Evolutionary conservation across 2,888 invertebrate species (phyloP), one percentile per base, ranked within the genome.

Genomic region (Cloeon dipterum): DNA sequence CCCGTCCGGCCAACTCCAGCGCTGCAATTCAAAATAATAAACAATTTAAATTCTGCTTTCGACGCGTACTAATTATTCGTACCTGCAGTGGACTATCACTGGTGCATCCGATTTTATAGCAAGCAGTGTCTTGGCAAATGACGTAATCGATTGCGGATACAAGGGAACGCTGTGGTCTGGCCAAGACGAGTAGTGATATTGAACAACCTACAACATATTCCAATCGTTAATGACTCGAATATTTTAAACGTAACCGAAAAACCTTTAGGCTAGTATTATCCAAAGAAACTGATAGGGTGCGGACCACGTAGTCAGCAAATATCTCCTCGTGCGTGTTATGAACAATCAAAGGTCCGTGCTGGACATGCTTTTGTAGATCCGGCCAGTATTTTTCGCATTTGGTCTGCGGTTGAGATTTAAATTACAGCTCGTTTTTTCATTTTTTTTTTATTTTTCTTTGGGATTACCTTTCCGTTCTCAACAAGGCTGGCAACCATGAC

Each of bases 1-100:
- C 70, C 70, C 5, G 70, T 69, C 42, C 68, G 54, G 2, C 69
- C 69, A 16, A 68, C 65, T 3, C 70, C 69, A 39, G 67, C 68
- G 49, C 66, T 55, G 42, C 14, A 13, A 36, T 14, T 10, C 21
- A 32, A n/a, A 34, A n/a, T n/a, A n/a, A n/a, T n/a, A n/a, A n/a
- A 8, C 26, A 32, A 35, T 18, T 34, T 14, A 25, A 25, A n/a
- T n/a, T n/a, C n/a, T n/a, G n/a, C n/a, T n/a, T n/a, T n/a, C n/a
- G n/a, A n/a, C n/a, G n/a, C n/a, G n/a, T n/a, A n/a, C n/a, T n/a
- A n/a, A n/a, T n/a, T n/a, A n/a, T n/a, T 29, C 23, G 26, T 39
- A 54, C 54, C 54, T 66, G 53, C 68, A 69, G 46, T 68, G 69
- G 1, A 68, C 59, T 3, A 65, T 50, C 4, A 64, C 51, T 2